These are phyloP conservation scores for Poecilia gillii DNA, from an alignment of 2,797 vertebrate species.

Conservation along the genomic window DNA sequence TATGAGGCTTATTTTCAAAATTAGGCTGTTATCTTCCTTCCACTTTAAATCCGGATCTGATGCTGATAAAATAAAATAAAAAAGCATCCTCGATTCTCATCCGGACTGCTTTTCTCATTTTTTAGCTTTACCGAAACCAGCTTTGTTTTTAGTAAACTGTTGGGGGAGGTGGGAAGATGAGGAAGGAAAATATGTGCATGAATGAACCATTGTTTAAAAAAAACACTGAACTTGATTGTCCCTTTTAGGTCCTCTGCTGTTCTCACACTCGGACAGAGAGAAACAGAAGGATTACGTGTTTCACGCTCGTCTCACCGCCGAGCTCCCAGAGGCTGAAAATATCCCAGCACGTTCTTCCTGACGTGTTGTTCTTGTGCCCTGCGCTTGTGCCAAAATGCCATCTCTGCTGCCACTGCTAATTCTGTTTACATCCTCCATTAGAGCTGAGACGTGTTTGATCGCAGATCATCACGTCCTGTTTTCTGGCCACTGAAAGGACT, in stretches of 20 bases:
- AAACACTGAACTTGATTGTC: conserved; percentile 38
- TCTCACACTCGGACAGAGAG: conserved; percentile 51
- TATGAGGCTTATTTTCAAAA: not conserved
- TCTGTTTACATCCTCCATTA: conserved; percentile 66
- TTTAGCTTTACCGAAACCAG: not conserved
- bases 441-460: conserved; percentile 18
- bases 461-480: conserved; percentile 53
- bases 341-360: conserved; percentile 47
- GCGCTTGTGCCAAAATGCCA: conserved; percentile 45
- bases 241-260: conserved; percentile 44
- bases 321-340: conserved; percentile 39
- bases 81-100: conserved; percentile 4
- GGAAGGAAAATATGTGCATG: conserved; percentile 42
- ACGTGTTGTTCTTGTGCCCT: conserved; percentile 30
- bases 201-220: conserved; percentile 43
- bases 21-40: conserved; percentile 11
- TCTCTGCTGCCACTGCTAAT: conserved; percentile 49
- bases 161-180: conserved; percentile 1
- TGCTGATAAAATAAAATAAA: not conserved
- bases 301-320: conserved; percentile 28
- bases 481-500: conserved; percentile 42
- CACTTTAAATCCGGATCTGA: conserved; percentile 2
- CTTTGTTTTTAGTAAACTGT: conserved; percentile 34
- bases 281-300: conserved; percentile 26
- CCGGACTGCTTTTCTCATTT: not conserved